phyloP scores from a whole-genome alignment of 2,113 vertebrate species.

The Narcine bancroftii region DNA sequence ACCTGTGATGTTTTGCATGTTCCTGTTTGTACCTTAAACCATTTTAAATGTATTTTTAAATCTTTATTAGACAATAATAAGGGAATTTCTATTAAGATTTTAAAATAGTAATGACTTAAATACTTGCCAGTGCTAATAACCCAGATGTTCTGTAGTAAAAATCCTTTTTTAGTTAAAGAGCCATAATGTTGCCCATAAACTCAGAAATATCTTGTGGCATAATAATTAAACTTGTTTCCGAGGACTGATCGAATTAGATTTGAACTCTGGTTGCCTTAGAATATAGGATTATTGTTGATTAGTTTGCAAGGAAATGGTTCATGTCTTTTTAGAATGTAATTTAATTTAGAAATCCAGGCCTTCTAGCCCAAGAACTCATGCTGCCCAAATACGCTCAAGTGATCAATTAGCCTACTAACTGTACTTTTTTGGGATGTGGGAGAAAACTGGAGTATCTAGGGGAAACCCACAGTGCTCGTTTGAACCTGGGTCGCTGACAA shows the following conservation, averaged over 20 bases:
- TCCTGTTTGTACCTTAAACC: neutral
- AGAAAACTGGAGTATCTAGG: too few relatives aligned
- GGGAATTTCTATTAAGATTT: neutral
- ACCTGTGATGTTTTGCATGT: neutral
- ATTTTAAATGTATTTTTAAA: too few relatives aligned
- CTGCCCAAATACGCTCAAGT: too few relatives aligned
- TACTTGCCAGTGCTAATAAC: neutral
- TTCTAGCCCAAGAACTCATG: too few relatives aligned
- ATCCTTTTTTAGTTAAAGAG: neutral
- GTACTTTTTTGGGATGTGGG: too few relatives aligned
- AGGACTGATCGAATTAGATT: slow-evolving; percentile 6
- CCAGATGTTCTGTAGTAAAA: neutral
- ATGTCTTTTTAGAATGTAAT: too few relatives aligned
- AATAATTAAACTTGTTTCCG: neutral
- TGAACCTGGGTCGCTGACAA: too few relatives aligned
- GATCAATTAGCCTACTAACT: too few relatives aligned
- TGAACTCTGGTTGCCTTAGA: neutral
- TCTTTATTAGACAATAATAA: too few relatives aligned
- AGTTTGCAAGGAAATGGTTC: neutral
- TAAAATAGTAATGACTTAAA: neutral
- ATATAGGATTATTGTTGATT: neutral
- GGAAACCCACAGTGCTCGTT: too few relatives aligned
- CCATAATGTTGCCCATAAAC: neutral
- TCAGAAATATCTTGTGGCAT: neutral
- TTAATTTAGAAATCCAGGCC: too few relatives aligned